phyloP scores from a whole-genome alignment of 2,888 invertebrate genomes.

The Cantharis rufa region DNA sequence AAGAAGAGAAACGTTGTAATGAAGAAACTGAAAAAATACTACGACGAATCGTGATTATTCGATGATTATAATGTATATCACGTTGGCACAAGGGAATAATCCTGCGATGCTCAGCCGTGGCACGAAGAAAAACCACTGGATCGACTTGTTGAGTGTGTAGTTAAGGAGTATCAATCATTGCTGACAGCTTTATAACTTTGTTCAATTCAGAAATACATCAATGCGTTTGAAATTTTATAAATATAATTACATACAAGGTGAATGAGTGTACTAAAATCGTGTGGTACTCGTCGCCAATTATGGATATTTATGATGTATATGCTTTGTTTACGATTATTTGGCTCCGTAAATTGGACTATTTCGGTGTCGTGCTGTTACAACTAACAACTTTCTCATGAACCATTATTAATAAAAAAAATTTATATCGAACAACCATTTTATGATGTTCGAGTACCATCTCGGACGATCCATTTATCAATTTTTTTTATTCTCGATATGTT shows the following conservation, averaged over 20 bases:
- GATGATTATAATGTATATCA: conserved; percentile 45
- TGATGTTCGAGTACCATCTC: background rate
- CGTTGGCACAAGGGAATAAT: conserved; percentile 23
- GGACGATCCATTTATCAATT: background rate
- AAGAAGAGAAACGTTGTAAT: background rate
- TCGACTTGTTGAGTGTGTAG: conserved; percentile 40
- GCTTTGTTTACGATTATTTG: conserved; percentile 21
- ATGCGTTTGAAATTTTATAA: conserved; percentile 48
- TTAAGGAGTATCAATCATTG: conserved; percentile 49
- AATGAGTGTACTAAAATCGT: conserved; percentile 41
- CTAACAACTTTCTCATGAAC: conserved; percentile 10
- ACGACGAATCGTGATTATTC: conserved; percentile 40
- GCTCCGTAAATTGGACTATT: conserved; percentile 13
- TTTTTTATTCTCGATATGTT: background rate
- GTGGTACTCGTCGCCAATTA: conserved; percentile 46
- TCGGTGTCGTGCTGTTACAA: conserved; percentile 12
- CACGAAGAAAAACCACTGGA: conserved; percentile 16
- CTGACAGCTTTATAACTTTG: conserved; percentile 50
- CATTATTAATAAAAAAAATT: conserved; percentile 9
- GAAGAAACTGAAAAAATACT: conserved; percentile 18
- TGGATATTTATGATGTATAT: conserved; percentile 38
- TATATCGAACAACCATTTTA: conserved; percentile 10
- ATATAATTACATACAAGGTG: conserved; percentile 46
- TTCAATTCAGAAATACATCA: conserved; percentile 49
- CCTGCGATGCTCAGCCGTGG: background rate